These are phyloP conservation scores for Salticus scenicus DNA, from an alignment of 2,888 invertebrate species.

Conservation along the genomic window DNA sequence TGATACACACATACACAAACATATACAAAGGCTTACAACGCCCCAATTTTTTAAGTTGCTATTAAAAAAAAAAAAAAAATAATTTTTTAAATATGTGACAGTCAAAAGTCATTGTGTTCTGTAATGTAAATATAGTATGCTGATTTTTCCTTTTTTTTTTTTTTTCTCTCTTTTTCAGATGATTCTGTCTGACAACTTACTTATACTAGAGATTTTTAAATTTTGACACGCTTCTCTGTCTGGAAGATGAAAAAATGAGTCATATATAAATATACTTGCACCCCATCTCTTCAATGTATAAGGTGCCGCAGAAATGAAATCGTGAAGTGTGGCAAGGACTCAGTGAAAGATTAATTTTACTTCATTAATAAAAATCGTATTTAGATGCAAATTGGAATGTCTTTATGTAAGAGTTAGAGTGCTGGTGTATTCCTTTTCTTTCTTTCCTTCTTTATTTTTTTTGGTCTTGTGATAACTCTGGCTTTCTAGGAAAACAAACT, in stretches of 20 bases:
- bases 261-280: slow-evolving; percentile 32
- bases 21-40: too few species aligned
- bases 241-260: slow-evolving; percentile 22
- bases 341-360: neutral
- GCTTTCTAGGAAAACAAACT: neutral
- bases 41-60: too few species aligned
- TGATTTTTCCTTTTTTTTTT: too few species aligned
- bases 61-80: too few species aligned
- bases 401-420: neutral
- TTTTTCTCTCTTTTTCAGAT: slow-evolving; percentile 48
- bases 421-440: slow-evolving; percentile 9
- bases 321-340: neutral
- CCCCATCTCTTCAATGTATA: slow-evolving; percentile 31
- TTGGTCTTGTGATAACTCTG: slow-evolving; percentile 19
- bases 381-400: neutral
- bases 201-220: slow-evolving; percentile 58
- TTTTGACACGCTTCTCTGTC: slow-evolving; percentile 63
- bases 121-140: too few species aligned
- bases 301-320: neutral
- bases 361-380: neutral
- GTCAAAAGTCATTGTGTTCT: too few species aligned
- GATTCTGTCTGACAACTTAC: slow-evolving; percentile 68
- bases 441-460: too few species aligned
- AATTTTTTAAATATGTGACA: too few species aligned
- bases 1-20: too few species aligned